These are phyloP conservation scores for Diachasmimorpha longicaudata DNA, from an alignment of 1,140 invertebrate genomes.

Conservation along the genomic window DNA sequence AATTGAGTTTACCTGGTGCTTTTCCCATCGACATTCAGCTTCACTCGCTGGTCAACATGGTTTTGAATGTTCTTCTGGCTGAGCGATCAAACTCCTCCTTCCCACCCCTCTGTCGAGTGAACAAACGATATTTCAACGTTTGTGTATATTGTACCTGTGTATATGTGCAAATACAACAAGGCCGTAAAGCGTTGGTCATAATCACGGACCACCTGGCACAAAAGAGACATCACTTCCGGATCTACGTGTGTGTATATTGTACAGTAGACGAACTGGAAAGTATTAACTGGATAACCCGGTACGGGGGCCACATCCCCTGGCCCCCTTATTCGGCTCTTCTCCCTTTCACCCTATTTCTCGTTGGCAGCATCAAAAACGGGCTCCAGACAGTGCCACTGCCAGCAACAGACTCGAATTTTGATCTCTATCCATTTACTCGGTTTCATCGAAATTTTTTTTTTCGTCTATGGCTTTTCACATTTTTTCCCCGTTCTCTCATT, in stretches of 20 bases:
- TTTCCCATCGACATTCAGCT: not conserved
- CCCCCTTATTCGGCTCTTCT: not conserved
- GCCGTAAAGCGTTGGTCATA: slow-evolving; percentile 4
- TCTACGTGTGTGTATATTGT: not conserved
- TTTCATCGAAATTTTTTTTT: not conserved
- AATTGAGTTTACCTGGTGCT: not conserved
- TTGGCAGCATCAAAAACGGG: slow-evolving; percentile 9
- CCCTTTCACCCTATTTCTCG: not conserved
- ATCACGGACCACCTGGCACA: slow-evolving; percentile 16
- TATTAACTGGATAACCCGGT: slow-evolving; percentile 17
- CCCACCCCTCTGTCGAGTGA: not conserved
- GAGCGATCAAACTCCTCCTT: slow-evolving; percentile 37
- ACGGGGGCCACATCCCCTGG: not conserved
- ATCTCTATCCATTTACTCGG: not conserved
- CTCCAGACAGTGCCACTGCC: not conserved
- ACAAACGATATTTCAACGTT: slow-evolving; percentile 9
- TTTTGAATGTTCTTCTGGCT: slow-evolving; percentile 33
- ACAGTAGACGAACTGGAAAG: slow-evolving; percentile 16
- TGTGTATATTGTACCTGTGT: not conserved
- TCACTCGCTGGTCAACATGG: not conserved
- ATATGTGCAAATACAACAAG: slow-evolving; percentile 15
- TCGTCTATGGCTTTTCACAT: not conserved
- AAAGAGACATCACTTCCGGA: slow-evolving; percentile 22
- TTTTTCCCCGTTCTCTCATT: not conserved
- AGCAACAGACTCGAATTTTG: not conserved